These are phyloP conservation scores for Drosophila nigritarsus DNA, from an alignment of 2,888 invertebrate species.

Conservation along the genomic window DNA sequence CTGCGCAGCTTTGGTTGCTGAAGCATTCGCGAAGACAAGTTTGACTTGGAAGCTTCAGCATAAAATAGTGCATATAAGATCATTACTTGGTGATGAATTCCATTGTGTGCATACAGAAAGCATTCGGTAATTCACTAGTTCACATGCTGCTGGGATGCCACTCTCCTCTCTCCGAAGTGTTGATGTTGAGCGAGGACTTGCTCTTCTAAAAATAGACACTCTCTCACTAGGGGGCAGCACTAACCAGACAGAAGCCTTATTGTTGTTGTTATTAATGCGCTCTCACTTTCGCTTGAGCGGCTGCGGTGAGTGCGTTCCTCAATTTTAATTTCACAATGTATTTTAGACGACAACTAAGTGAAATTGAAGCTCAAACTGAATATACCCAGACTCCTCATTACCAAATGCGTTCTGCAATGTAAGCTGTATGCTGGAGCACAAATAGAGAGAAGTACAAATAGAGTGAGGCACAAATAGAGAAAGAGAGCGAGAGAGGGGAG, in stretches of 20 bases:
- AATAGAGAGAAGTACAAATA: neutral
- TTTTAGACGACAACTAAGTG: neutral
- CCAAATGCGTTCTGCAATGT: neutral
- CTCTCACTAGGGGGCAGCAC: neutral
- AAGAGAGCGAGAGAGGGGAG: neutral
- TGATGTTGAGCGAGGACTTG: neutral
- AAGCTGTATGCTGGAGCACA: neutral
- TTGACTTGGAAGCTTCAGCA: neutral
- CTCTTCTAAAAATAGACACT: neutral
- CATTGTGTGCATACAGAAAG: neutral
- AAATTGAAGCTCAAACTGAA: neutral
- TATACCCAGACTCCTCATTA: neutral
- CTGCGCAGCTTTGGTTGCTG: neutral
- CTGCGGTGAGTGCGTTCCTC: neutral
- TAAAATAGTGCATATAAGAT: neutral
- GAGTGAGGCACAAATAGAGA: neutral
- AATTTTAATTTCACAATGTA: neutral
- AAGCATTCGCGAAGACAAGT: neutral
- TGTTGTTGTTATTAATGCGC: conserved; percentile 3
- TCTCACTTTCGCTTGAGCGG: neutral
- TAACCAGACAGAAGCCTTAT: neutral
- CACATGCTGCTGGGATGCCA: neutral
- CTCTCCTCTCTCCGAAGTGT: neutral
- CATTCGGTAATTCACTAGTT: neutral
- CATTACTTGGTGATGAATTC: neutral